A percentile compares a stretch with the other conserved stretches of the same genome.
Conservation (phyloP, 2,113 vertebrate genomes). For the Epinephelus moara region DNA sequence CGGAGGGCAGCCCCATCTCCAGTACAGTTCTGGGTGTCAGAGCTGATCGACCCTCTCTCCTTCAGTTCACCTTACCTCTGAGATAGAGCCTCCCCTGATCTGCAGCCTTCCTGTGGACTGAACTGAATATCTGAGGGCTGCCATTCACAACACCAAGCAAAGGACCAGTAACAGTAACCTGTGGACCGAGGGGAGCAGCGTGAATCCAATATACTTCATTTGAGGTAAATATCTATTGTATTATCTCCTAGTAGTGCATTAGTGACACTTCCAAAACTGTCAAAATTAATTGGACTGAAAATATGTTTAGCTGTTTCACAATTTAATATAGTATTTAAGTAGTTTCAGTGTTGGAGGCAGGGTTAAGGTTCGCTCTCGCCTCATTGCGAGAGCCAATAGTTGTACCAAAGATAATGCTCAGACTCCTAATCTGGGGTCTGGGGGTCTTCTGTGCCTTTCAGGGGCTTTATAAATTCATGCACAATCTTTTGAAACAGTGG, state of each 20-base stretch:
- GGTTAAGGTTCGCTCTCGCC: background rate
- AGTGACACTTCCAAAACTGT: background rate
- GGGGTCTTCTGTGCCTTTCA: background rate
- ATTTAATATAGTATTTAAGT: background rate
- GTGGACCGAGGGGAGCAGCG: slow-evolving; percentile 29
- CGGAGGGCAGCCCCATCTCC: slow-evolving; percentile 77
- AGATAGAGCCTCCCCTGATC: slow-evolving; percentile 42
- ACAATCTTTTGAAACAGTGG: background rate
- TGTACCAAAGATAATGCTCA: background rate
- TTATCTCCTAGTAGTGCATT: background rate
- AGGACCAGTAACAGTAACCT: slow-evolving; percentile 13
- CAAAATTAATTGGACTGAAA: background rate
- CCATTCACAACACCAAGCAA: slow-evolving; percentile 24
- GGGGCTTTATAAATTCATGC: background rate
- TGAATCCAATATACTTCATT: slow-evolving; percentile 12
- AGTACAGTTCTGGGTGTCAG: slow-evolving; percentile 69
- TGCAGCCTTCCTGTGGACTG: slow-evolving; percentile 42
- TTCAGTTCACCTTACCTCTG: slow-evolving; percentile 47
- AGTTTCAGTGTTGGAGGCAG: background rate
- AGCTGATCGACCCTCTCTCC: slow-evolving; percentile 42
- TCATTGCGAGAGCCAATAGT: background rate
- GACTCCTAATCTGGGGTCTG: background rate
- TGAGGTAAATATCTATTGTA: slow-evolving; percentile 60
- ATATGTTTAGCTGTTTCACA: background rate
- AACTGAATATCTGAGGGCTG: slow-evolving; percentile 53